Conservation (phyloP, 2,113 vertebrate genomes). For the Thomomys bottae region DNA sequence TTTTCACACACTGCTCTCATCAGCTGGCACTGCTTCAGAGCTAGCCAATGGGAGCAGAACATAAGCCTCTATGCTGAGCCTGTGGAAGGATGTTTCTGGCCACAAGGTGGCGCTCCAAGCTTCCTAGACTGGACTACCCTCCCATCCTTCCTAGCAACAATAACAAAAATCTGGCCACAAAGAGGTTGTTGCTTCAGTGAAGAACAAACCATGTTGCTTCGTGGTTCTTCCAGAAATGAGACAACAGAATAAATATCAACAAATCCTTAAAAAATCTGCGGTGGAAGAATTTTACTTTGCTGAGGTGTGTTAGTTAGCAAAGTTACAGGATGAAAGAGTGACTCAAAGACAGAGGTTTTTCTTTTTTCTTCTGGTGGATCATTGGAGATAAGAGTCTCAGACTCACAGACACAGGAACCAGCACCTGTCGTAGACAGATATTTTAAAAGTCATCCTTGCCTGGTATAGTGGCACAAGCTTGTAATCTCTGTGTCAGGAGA, state of each 20-base stretch:
- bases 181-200: background rate
- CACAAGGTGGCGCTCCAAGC: constrained; percentile 68
- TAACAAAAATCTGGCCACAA: too few species aligned
- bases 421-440: too few species aligned
- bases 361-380: too few species aligned
- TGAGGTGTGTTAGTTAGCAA: background rate
- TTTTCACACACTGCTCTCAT: background rate
- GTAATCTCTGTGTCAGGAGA: too few species aligned
- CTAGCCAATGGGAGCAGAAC: accelerated
- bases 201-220: too few species aligned
- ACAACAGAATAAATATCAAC: background rate
- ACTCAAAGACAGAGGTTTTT: constrained; percentile 17
- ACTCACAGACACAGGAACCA: too few species aligned
- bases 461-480: too few species aligned
- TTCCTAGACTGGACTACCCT: background rate
- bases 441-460: too few species aligned
- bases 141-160: background rate
- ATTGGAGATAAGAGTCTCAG: too few species aligned
- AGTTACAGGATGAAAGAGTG: background rate
- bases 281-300: background rate
- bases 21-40: background rate
- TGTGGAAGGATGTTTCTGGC: background rate
- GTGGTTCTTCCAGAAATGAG: background rate
- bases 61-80: background rate
- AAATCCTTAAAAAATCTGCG: constrained; percentile 3